Evolutionary conservation across 2,797 vertebrate genomes (phyloP).

Genomic region (Sebastes steindachneri): DNA sequence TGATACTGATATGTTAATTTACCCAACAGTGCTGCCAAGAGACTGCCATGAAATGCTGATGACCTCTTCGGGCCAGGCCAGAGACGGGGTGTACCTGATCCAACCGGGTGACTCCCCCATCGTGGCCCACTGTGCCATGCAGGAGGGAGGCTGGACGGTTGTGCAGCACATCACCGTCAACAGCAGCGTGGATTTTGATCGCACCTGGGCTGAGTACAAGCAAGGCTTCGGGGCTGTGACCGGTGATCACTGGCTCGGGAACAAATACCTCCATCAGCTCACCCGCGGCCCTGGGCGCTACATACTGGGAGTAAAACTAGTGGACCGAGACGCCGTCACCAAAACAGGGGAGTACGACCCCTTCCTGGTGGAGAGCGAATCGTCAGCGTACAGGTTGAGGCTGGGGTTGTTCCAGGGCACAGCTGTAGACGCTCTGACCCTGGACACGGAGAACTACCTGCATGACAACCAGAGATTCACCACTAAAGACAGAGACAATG

Average conservation of each 20-base stretch:
- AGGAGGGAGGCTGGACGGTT: slow-evolving; percentile 90
- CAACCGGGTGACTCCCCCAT: slow-evolving; percentile 82
- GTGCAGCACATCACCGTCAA: slow-evolving; percentile 90
- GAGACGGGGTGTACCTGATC: slow-evolving; percentile 89
- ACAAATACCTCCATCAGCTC: slow-evolving; percentile 86
- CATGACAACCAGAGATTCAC: slow-evolving; percentile 92
- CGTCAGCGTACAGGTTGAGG: slow-evolving; percentile 83
- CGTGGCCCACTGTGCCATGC: slow-evolving; percentile 87
- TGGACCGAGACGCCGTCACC: slow-evolving; percentile 81
- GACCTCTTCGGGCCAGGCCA: slow-evolving; percentile 79
- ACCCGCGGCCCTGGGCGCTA: slow-evolving; percentile 79
- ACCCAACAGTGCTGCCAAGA: slow-evolving; percentile 80
- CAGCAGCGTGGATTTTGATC: slow-evolving; percentile 86
- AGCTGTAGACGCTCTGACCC: slow-evolving; percentile 85
- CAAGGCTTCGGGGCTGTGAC: slow-evolving; percentile 83
- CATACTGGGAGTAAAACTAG: slow-evolving; percentile 87
- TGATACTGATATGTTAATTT: slow-evolving; percentile 23
- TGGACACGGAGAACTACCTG: slow-evolving; percentile 90
- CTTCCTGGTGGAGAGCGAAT: slow-evolving; percentile 84
- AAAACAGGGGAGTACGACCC: slow-evolving; percentile 87
- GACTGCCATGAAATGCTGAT: slow-evolving; percentile 90
- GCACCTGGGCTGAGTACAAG: slow-evolving; percentile 88
- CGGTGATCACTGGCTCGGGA: slow-evolving; percentile 90
- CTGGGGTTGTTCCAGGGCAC: slow-evolving; percentile 88
- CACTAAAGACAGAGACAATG: slow-evolving; percentile 89